These are phyloP conservation scores for Echinarachnius parma DNA, from an alignment of 53 echinoderm and acorn worm genomes.

Conservation along the genomic window DNA sequence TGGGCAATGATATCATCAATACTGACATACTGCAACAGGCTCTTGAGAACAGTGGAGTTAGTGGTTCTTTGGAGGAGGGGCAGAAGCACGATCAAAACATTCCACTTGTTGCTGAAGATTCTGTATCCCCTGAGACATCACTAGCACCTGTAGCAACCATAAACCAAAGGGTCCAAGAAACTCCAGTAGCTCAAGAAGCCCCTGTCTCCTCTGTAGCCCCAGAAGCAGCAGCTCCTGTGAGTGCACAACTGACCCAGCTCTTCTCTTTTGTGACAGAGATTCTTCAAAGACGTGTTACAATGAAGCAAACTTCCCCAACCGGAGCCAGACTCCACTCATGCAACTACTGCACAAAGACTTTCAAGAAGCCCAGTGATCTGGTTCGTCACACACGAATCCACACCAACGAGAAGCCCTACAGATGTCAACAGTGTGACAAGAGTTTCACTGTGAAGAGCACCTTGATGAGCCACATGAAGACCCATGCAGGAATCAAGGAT, in stretches of 20 bases:
- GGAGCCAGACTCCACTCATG: conserved; percentile 73
- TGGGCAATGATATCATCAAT: conserved; percentile 55
- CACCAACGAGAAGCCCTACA: conserved; percentile 91
- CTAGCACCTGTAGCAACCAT: too few relatives aligned
- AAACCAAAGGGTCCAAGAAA: too few relatives aligned
- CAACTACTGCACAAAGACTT: conserved; percentile 78
- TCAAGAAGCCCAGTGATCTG: conserved; percentile 97
- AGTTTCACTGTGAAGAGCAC: conserved; percentile 97
- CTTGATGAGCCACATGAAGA: conserved; percentile 89
- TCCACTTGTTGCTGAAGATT: conserved; percentile 3
- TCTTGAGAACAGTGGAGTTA: conserved; percentile 79
- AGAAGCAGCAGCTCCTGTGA: conserved; percentile 2
- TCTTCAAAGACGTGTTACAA: conserved; percentile 58
- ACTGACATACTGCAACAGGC: conserved; percentile 92
- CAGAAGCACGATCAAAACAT: conserved; percentile 44
- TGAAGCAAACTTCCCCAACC: conserved; percentile 41
- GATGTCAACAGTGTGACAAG: conserved; percentile 77
- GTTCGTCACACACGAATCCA: conserved; percentile 87
- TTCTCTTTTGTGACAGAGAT: conserved; percentile 52
- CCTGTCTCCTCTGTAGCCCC: conserved; percentile 35
- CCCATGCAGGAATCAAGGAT: conserved; percentile 93
- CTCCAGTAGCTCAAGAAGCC: conserved; percentile 10
- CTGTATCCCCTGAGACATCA: background rate
- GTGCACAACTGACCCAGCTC: background rate
- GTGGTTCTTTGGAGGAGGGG: conserved; percentile 28